A percentile compares a stretch with the other conserved stretches of the same genome.
Evolutionary conservation across 2,888 invertebrate species (phyloP).

Genomic region (Furcula furcula): DNA sequence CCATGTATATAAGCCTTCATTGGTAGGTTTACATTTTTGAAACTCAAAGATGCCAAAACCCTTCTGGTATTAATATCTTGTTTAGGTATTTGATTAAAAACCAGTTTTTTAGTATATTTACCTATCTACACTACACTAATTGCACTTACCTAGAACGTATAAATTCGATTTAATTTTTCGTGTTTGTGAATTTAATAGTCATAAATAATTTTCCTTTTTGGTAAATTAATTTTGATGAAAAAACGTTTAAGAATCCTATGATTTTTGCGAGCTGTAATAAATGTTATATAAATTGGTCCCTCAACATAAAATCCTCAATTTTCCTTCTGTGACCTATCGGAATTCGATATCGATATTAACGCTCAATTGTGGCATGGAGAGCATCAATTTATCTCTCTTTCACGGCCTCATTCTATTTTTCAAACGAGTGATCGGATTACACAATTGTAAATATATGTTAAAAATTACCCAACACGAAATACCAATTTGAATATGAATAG

Average conservation of each 20-base stretch:
- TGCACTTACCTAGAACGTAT: too few relatives aligned
- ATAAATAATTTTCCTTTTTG: too few relatives aligned
- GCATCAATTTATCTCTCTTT: conserved; percentile 59
- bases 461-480: conserved; percentile 74
- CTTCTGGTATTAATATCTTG: too few relatives aligned
- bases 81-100: too few relatives aligned
- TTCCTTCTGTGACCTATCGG: conserved; percentile 16
- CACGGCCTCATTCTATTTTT: conserved; percentile 54
- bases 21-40: conserved; percentile 6
- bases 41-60: conserved; percentile 1
- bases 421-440: conserved; percentile 60
- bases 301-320: conserved; percentile 7
- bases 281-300: too few relatives aligned
- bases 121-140: too few relatives aligned
- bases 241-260: too few relatives aligned
- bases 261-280: too few relatives aligned
- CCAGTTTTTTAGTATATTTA: too few relatives aligned
- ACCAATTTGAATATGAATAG: conserved; percentile 79
- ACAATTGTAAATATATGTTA: conserved; percentile 74
- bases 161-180: too few relatives aligned
- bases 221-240: too few relatives aligned
- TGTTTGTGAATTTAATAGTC: too few relatives aligned
- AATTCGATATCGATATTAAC: conserved; percentile 43
- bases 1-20: conserved; percentile 20
- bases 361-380: conserved; percentile 39